Percentiles rank a stretch among this genome's conserved stretches.
Evolutionary conservation across 2,113 vertebrate species (phyloP).

Genomic region (Thunnus maccoyii): DNA sequence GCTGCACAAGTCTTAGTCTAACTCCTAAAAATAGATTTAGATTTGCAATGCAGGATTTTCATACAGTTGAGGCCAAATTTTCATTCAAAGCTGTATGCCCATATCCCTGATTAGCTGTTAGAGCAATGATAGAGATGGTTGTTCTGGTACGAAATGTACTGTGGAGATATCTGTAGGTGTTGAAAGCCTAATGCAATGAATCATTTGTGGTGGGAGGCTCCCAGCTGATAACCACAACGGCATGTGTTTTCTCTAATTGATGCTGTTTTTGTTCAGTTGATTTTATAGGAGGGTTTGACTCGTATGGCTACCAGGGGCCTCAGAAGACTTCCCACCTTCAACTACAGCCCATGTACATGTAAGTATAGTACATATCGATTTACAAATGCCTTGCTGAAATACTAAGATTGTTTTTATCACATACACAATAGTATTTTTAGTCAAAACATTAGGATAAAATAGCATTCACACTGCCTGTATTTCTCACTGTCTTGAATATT

Average conservation of each 20-base stretch:
- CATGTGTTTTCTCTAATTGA: constrained; percentile 48
- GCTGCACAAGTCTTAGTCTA: constrained; percentile 37
- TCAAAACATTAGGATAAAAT: not conserved
- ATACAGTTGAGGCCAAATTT: constrained; percentile 4
- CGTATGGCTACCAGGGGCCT: constrained; percentile 99
- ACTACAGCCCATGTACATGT: constrained; percentile 99
- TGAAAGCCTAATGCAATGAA: constrained; percentile 39
- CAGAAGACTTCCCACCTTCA: constrained; percentile 99
- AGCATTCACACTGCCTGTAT: not conserved
- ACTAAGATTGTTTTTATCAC: not conserved
- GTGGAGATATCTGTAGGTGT: constrained; percentile 44
- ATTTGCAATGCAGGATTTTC: constrained; percentile 38
- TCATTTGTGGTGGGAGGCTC: constrained; percentile 52
- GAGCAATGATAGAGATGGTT: constrained; percentile 3
- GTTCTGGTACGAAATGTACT: constrained; percentile 17
- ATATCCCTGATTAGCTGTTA: constrained; percentile 22
- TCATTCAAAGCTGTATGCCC: constrained; percentile 30
- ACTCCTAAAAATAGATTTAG: constrained; percentile 53
- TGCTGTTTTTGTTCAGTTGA: constrained; percentile 88
- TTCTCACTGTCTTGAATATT: not conserved
- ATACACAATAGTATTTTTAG: not conserved
- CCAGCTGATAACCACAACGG: constrained; percentile 22
- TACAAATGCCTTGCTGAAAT: not conserved
- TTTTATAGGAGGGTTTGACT: constrained; percentile 99
- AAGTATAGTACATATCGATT: constrained; percentile 77